Percentiles rank a stretch among this genome's conserved stretches.
These are phyloP conservation scores for Coracias cyanogaster DNA, from an alignment of 2,797 vertebrate genomes.

Conservation along the genomic window DNA sequence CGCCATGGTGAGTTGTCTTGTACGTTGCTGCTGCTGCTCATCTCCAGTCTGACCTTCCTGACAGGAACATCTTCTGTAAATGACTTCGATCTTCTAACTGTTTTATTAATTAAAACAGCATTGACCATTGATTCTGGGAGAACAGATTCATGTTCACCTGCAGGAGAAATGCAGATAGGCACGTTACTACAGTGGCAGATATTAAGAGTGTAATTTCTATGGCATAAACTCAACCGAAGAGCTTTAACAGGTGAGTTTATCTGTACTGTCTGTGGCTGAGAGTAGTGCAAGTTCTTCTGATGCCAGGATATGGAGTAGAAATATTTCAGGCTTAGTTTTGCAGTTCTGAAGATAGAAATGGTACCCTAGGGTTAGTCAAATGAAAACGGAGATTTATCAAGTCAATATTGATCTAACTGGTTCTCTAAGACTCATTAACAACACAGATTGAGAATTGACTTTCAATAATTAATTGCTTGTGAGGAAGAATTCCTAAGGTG, in stretches of 20 bases:
- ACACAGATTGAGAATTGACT: slow-evolving; percentile 41
- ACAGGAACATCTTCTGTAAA: slow-evolving; percentile 43
- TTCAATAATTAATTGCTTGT: slow-evolving; percentile 33
- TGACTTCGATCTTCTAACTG: slow-evolving; percentile 52
- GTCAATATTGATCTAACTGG: slow-evolving; percentile 1
- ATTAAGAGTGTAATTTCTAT: neutral
- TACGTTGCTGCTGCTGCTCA: neutral
- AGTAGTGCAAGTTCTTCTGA: neutral
- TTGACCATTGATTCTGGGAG: slow-evolving; percentile 68
- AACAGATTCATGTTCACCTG: slow-evolving; percentile 52
- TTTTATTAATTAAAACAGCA: slow-evolving; percentile 77
- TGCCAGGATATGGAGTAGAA: neutral
- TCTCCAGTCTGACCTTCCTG: slow-evolving; percentile 62
- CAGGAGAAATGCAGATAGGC: slow-evolving; percentile 5
- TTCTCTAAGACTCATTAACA: slow-evolving; percentile 38
- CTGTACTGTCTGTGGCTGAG: neutral
- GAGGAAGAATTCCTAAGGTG: slow-evolving; percentile 35
- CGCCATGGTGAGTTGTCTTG: slow-evolving; percentile 77
- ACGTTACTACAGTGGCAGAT: neutral
- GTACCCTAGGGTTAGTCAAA: neutral
- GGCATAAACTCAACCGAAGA: neutral
- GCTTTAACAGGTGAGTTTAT: neutral
- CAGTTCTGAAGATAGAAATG: neutral
- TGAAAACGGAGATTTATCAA: slow-evolving; percentile 16
- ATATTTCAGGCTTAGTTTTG: neutral